phyloP scores from a whole-genome alignment of 2,113 vertebrate genomes.

The human (Homo sapiens) region DNA sequence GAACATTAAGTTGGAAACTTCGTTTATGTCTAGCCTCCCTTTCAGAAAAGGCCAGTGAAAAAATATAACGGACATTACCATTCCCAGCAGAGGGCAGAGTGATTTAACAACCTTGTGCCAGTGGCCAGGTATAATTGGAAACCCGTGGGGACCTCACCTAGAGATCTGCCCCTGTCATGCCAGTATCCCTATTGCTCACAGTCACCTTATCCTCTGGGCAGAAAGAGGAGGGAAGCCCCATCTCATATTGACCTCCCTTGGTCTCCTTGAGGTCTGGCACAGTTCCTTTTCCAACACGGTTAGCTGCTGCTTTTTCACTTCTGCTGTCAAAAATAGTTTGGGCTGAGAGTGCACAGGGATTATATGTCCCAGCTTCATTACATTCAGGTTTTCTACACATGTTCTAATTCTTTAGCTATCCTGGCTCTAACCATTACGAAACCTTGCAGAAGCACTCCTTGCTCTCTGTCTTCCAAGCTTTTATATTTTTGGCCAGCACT shows the following conservation, averaged over 20 bases:
- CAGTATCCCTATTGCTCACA: background rate
- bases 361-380: background rate
- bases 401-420: background rate
- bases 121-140: background rate
- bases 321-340: background rate
- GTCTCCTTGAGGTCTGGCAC: background rate
- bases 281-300: background rate
- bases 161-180: background rate
- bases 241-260: background rate
- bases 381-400: background rate
- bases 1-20: slow-evolving; percentile 5
- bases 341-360: background rate
- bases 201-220: background rate
- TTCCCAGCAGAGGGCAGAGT: background rate
- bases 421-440: background rate
- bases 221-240: background rate
- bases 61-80: background rate
- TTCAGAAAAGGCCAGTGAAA: slow-evolving; percentile 17
- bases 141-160: background rate
- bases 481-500: background rate
- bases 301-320: background rate
- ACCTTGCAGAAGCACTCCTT: background rate
- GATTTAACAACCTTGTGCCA: background rate
- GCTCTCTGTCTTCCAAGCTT: background rate
- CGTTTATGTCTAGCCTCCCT: background rate